Conservation (phyloP, 2,113 vertebrate genomes). For the Periophthalmodon schlosseri region DNA sequence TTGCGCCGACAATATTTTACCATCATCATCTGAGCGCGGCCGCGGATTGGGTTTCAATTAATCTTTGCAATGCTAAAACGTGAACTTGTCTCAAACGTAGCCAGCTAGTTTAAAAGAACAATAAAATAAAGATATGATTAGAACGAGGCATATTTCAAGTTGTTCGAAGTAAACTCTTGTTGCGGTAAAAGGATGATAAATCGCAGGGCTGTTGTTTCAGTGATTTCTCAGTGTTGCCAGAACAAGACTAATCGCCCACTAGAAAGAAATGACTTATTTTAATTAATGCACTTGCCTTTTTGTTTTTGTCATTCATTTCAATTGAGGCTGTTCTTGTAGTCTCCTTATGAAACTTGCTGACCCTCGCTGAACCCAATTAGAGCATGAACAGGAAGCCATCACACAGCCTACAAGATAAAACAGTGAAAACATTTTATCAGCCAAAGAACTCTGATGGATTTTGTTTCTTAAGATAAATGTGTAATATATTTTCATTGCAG, state of each 20-base stretch:
- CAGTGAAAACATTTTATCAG: neutral
- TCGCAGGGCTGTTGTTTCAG: neutral
- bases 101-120: slow-evolving; percentile 16
- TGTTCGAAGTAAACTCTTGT: neutral
- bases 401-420: slow-evolving; percentile 5
- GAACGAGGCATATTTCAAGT: neutral
- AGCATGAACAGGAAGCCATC: slow-evolving; percentile 39
- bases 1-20: slow-evolving; percentile 59
- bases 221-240: slow-evolving; percentile 1
- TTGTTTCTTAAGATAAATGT: neutral
- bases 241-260: slow-evolving; percentile 7
- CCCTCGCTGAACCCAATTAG: slow-evolving; percentile 60
- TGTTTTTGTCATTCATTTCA: slow-evolving; percentile 4
- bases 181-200: neutral
- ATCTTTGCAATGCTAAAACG: slow-evolving; percentile 42
- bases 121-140: slow-evolving; percentile 16
- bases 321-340: slow-evolving; percentile 14
- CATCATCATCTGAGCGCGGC: slow-evolving; percentile 52
- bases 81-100: slow-evolving; percentile 30
- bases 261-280: slow-evolving; percentile 30
- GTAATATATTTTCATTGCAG: too few species aligned
- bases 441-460: neutral
- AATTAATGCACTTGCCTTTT: slow-evolving; percentile 19
- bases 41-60: slow-evolving; percentile 54
- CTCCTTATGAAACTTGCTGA: slow-evolving; percentile 23